Percentiles rank a stretch among this genome's conserved stretches.
Conservation (phyloP, 2,797 vertebrate genomes). For the Babyrousa celebensis region DNA sequence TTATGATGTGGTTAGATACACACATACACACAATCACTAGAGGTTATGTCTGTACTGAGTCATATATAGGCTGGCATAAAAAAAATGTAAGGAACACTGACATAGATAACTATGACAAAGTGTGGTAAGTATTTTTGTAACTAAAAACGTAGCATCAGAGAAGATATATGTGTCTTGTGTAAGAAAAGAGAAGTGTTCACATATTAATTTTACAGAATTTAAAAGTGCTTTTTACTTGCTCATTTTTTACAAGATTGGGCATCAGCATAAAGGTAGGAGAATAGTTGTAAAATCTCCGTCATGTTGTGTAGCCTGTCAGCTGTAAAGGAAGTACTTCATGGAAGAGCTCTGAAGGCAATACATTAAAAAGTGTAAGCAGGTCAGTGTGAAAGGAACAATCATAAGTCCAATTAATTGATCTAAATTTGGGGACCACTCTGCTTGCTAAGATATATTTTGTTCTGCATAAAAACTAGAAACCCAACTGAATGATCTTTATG, state of each 20-base stretch:
- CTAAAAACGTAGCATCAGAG: constrained; percentile 12
- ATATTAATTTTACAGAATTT: constrained; percentile 16
- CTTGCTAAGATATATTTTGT: not conserved
- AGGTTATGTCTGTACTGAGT: not conserved
- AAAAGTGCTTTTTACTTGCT: constrained; percentile 19
- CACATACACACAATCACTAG: not conserved
- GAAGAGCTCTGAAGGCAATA: constrained; percentile 26
- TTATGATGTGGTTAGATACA: not conserved
- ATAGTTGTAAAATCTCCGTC: not conserved
- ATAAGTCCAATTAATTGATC: constrained; percentile 20
- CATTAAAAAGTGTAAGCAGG: not conserved
- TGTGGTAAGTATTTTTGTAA: not conserved
- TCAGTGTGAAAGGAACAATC: not conserved
- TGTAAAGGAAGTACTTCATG: not conserved
- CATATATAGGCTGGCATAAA: not conserved
- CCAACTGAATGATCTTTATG: not conserved
- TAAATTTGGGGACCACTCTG: not conserved
- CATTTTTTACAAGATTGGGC: not conserved
- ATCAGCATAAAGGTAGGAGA: not conserved
- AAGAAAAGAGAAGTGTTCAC: constrained; percentile 38
- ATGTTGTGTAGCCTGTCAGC: not conserved
- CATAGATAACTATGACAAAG: not conserved
- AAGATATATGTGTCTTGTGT: not conserved
- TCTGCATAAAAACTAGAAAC: constrained; percentile 24
- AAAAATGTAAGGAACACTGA: not conserved